Percentiles rank a stretch among this genome's conserved stretches.
These are phyloP conservation scores for Platycnemis pennipes DNA, from an alignment of 2,888 invertebrate species.

Conservation along the genomic window DNA sequence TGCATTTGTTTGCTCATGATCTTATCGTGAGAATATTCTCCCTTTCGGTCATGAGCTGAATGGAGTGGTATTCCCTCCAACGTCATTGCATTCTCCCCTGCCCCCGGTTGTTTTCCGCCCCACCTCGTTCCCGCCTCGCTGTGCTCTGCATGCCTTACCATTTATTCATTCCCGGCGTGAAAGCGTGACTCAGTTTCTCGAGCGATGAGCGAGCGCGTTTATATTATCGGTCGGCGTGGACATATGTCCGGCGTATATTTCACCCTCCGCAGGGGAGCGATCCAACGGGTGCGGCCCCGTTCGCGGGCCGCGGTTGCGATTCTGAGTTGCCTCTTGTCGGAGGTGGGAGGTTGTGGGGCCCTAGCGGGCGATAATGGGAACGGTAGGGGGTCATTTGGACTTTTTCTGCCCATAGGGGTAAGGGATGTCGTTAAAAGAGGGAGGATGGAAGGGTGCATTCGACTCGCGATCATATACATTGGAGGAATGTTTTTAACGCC, in stretches of 20 bases:
- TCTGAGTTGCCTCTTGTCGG: not conserved
- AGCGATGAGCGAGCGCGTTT: not conserved
- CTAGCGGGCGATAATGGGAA: not conserved
- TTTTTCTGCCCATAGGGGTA: not conserved
- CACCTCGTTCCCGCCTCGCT: not conserved
- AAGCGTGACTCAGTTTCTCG: constrained; percentile 22
- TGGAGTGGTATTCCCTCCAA: not conserved
- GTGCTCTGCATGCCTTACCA: not conserved
- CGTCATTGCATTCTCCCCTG: not conserved
- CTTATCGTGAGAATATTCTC: not conserved
- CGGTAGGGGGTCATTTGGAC: not conserved
- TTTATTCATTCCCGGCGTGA: not conserved
- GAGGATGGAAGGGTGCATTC: not conserved
- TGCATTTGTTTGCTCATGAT: not conserved
- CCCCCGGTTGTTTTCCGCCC: not conserved
- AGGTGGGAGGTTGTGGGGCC: not conserved
- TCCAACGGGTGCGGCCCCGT: not conserved
- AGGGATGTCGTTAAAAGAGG: not conserved
- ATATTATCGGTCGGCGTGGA: not conserved
- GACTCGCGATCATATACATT: not conserved
- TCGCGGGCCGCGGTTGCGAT: not conserved
- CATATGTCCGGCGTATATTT: not conserved
- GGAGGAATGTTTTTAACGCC: not conserved
- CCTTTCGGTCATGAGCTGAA: not conserved
- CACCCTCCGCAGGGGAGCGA: not conserved